These are phyloP conservation scores for Orthosia gracilis DNA, from an alignment of 2,888 invertebrate species.

Conservation along the genomic window DNA sequence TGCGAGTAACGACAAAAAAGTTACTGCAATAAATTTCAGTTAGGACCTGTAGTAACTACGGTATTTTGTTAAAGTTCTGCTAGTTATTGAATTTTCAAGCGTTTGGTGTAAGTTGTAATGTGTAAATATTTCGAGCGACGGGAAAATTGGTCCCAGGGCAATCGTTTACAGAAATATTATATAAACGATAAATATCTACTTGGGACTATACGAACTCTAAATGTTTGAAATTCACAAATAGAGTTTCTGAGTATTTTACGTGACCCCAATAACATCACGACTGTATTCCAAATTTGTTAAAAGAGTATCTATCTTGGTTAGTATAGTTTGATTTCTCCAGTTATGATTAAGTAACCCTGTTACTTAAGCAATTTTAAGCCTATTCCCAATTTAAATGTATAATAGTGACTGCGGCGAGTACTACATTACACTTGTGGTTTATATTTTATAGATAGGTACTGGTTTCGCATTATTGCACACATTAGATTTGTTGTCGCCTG, in stretches of 20 bases:
- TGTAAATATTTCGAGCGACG: conserved; percentile 43
- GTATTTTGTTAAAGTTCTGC: conserved; percentile 70
- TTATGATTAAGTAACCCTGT: too few relatives aligned
- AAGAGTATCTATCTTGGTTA: too few relatives aligned
- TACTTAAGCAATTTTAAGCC: too few relatives aligned
- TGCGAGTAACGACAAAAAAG: conserved; percentile 66
- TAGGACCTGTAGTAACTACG: conserved; percentile 54
- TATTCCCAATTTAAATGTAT: too few relatives aligned
- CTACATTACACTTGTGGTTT: neutral
- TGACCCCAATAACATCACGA: conserved; percentile 10
- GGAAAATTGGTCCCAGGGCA: conserved; percentile 37
- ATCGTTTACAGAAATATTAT: conserved; percentile 27
- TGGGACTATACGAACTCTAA: conserved; percentile 1
- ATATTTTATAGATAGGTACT: neutral
- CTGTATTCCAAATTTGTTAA: too few relatives aligned
- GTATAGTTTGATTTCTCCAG: too few relatives aligned
- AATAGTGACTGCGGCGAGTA: too few relatives aligned
- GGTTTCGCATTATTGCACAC: neutral
- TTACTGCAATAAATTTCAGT: conserved; percentile 69
- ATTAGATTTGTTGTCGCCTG: conserved; percentile 17
- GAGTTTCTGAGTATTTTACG: conserved; percentile 5
- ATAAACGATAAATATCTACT: conserved; percentile 31
- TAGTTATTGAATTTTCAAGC: conserved; percentile 71
- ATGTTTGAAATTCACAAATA: conserved; percentile 18
- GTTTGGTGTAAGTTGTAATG: conserved; percentile 31